phyloP scores from a whole-genome alignment of 2,888 invertebrate genomes.

The Drosophila multiciliata region DNA sequence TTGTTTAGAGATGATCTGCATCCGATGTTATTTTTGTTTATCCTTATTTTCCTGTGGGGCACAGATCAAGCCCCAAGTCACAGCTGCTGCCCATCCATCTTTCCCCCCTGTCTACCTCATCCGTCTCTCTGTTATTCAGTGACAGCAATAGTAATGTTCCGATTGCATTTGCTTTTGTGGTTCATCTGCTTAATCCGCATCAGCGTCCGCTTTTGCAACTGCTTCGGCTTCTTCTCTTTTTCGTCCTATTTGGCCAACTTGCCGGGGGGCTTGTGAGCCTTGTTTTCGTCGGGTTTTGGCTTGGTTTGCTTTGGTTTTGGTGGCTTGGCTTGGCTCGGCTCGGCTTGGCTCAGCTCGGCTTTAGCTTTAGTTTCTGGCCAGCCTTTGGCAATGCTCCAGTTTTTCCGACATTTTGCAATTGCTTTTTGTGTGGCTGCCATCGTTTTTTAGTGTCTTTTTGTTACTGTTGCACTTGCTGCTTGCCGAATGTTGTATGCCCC shows the following conservation, averaged over 20 bases:
- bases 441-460: slow-evolving; percentile 3
- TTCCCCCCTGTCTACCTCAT: background rate
- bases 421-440: slow-evolving; percentile 66
- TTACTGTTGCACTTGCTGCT: slow-evolving; percentile 16
- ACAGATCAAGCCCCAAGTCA: background rate
- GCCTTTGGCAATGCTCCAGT: slow-evolving; percentile 71
- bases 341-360: slow-evolving; percentile 12
- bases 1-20: background rate
- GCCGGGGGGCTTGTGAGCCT: slow-evolving; percentile 28
- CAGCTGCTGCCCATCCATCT: background rate
- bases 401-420: slow-evolving; percentile 70
- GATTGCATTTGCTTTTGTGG: slow-evolving; percentile 43
- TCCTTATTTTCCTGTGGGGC: background rate
- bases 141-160: slow-evolving; percentile 31
- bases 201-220: slow-evolving; percentile 15
- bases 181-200: slow-evolving; percentile 53
- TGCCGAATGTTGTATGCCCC: slow-evolving; percentile 57
- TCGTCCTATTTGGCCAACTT: slow-evolving; percentile 35
- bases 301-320: slow-evolving; percentile 17
- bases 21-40: background rate
- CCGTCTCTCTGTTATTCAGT: background rate
- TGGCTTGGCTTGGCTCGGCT: slow-evolving; percentile 14
- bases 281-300: slow-evolving; percentile 32
- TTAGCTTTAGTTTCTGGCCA: slow-evolving; percentile 13
- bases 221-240: slow-evolving; percentile 2